These are phyloP conservation scores for Leptobrachium leishanense DNA, from an alignment of 2,113 vertebrate genomes.

Conservation along the genomic window DNA sequence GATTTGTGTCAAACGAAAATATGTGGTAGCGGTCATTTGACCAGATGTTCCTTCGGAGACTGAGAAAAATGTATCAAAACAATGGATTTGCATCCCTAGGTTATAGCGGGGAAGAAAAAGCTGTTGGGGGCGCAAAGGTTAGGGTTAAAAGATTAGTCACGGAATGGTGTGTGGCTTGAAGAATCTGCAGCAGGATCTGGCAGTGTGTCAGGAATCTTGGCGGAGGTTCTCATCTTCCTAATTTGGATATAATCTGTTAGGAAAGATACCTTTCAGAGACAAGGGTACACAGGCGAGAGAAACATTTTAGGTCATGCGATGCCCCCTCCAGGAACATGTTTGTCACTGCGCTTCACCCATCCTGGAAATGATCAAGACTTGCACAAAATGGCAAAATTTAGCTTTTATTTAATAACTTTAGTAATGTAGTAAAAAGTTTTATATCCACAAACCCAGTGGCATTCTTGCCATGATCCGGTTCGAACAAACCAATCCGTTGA, in stretches of 20 bases:
- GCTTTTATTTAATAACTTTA: no score
- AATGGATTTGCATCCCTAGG: no score
- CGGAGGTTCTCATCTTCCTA: constrained; percentile 43
- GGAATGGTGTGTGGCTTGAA: constrained; percentile 1
- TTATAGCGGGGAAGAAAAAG: not conserved
- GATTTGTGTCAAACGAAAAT: no score
- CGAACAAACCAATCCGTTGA: no score
- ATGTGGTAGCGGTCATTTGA: not conserved
- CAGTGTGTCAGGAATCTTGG: constrained; percentile 31
- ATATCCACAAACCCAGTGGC: no score
- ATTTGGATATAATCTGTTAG: constrained; percentile 42
- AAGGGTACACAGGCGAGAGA: not conserved
- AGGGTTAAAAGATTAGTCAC: constrained; percentile 23
- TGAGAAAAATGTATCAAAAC: no score
- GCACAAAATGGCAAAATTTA: no score
- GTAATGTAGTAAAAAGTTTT: no score
- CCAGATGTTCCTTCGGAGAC: not conserved
- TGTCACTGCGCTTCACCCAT: not conserved
- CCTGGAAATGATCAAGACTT: no score
- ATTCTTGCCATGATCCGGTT: no score
- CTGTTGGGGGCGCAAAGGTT: not conserved
- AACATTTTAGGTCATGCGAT: not conserved
- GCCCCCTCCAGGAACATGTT: constrained; percentile 10
- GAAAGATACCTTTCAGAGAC: constrained; percentile 10
- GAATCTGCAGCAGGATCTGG: constrained; percentile 20